phyloP scores from a whole-genome alignment of 2,888 invertebrate genomes.

The Pandemis heparana region DNA sequence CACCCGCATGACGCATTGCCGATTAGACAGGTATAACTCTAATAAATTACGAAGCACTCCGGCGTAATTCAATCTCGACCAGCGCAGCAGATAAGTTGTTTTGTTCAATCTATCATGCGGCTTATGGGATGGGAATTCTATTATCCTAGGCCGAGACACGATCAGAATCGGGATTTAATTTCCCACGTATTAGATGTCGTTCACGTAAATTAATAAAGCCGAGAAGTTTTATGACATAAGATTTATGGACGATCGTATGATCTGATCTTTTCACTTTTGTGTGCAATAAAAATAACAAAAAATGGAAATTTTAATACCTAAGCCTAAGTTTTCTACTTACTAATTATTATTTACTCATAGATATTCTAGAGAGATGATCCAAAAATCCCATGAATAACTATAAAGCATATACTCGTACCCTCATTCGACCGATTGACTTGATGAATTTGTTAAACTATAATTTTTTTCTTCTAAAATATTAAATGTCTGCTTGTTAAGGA shows the following conservation, averaged over 20 bases:
- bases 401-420: no score
- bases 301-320: no score
- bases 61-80: constrained; percentile 24
- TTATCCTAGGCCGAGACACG: neutral
- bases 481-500: no score
- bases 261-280: no score
- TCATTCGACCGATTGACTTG: no score
- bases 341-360: no score
- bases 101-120: constrained; percentile 16
- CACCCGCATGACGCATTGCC: constrained; percentile 29
- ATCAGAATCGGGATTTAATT: neutral
- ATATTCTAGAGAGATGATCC: no score
- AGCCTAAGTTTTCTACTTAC: no score
- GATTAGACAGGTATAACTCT: constrained; percentile 20
- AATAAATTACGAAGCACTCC: constrained; percentile 24
- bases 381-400: no score
- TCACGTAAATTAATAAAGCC: neutral
- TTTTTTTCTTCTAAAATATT: no score
- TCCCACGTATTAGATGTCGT: constrained; percentile 1
- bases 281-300: no score
- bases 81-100: constrained; percentile 15
- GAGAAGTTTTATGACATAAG: neutral
- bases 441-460: no score
- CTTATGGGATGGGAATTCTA: constrained; percentile 19
- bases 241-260: neutral